Conservation (phyloP, 2,113 vertebrate genomes). For the Chaetura pelagica region DNA sequence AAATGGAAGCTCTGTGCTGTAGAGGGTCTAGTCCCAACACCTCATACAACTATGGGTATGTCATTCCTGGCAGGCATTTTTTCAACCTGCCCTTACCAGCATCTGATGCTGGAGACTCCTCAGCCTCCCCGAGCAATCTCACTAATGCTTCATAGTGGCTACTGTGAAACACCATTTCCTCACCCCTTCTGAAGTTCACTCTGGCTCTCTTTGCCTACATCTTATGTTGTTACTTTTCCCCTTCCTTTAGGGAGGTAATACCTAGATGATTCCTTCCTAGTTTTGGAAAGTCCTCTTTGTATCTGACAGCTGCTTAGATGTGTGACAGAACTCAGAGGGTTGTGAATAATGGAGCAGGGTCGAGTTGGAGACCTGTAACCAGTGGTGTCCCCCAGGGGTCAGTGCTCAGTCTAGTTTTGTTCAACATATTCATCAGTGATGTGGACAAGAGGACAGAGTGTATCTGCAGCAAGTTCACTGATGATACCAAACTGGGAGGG, state of each 20-base stretch:
- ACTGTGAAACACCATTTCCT: neutral
- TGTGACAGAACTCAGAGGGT: too few species aligned
- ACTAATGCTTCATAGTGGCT: accelerated
- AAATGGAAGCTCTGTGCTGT: neutral
- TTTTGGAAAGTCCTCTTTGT: neutral
- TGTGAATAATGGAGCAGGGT: too few species aligned
- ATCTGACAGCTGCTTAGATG: too few species aligned
- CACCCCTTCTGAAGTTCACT: neutral
- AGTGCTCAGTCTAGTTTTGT: too few species aligned
- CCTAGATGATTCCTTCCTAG: neutral
- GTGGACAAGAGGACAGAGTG: too few species aligned
- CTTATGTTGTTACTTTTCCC: neutral
- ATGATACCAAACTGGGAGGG: too few species aligned
- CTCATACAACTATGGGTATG: accelerated
- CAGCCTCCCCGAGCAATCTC: accelerated
- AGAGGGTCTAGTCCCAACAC: neutral
- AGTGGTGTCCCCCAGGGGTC: too few species aligned
- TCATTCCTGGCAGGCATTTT: neutral
- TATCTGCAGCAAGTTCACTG: too few species aligned
- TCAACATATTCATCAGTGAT: too few species aligned
- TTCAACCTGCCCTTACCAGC: neutral
- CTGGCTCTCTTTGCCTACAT: neutral
- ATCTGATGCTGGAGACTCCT: neutral
- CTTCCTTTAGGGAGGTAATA: neutral
- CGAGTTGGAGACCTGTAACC: too few species aligned